Evolutionary conservation across 2,888 invertebrate species (phyloP).

Genomic region (Drosophila yooni): DNA sequence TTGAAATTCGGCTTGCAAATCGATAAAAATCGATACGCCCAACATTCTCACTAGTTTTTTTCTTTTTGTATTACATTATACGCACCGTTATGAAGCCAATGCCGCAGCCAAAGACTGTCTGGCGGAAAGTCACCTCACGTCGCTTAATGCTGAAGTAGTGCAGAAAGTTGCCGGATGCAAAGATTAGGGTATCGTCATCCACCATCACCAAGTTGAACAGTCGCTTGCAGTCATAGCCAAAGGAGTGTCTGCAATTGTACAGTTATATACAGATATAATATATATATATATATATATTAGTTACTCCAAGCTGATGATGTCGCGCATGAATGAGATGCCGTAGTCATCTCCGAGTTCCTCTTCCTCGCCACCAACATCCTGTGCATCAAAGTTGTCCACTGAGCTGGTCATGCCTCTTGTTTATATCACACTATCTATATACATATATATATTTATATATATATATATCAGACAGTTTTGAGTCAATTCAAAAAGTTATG

Average conservation of each 20-base stretch:
- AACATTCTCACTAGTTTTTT: no score
- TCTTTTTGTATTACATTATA: neutral
- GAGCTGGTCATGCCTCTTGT: slow-evolving; percentile 57
- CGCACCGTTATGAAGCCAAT: slow-evolving; percentile 92
- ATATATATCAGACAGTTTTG: slow-evolving; percentile 33
- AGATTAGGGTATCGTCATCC: slow-evolving; percentile 90
- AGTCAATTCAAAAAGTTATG: slow-evolving; percentile 53
- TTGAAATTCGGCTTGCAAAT: no score
- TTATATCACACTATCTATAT: neutral
- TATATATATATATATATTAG: neutral
- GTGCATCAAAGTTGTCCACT: slow-evolving; percentile 39
- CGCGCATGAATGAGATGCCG: slow-evolving; percentile 61
- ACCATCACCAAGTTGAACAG: slow-evolving; percentile 92
- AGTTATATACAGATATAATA: neutral
- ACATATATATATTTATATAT: neutral
- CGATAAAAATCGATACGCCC: no score
- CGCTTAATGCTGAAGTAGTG: slow-evolving; percentile 90
- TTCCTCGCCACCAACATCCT: slow-evolving; percentile 49
- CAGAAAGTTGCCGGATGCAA: slow-evolving; percentile 92
- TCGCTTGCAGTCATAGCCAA: slow-evolving; percentile 93
- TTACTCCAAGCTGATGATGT: slow-evolving; percentile 77
- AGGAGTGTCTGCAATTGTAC: slow-evolving; percentile 89
- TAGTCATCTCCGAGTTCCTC: slow-evolving; percentile 37
- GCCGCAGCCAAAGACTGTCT: slow-evolving; percentile 91
- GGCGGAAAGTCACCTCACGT: slow-evolving; percentile 88